Percentiles rank a stretch among this genome's conserved stretches.
phyloP scores from a whole-genome alignment of 2,113 vertebrate species.

The Talpa occidentalis region DNA sequence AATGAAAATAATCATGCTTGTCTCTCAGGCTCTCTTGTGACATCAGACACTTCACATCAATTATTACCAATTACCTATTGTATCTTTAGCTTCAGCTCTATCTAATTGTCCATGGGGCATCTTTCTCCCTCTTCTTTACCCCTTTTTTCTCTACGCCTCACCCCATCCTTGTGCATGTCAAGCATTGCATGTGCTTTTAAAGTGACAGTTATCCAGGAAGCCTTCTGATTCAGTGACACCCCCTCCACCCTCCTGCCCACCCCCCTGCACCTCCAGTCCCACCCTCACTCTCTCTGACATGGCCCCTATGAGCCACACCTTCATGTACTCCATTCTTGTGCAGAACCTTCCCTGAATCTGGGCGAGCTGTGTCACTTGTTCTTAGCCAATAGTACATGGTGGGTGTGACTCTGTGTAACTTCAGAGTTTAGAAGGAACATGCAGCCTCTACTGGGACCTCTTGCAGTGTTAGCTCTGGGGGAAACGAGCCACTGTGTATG shows the following conservation, averaged over 20 bases:
- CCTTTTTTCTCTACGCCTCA: not conserved
- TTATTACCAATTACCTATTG: not conserved
- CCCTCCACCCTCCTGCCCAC: too few species aligned
- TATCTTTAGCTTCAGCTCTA: not conserved
- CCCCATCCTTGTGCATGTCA: not conserved
- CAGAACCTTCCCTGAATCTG: not conserved
- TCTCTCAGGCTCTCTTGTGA: not conserved
- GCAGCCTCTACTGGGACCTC: not conserved
- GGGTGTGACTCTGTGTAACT: not conserved
- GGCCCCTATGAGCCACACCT: not conserved
- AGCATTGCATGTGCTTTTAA: not conserved
- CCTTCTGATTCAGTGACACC: not conserved
- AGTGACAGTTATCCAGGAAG: not conserved
- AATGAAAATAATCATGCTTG: not conserved
- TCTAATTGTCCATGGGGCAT: not conserved
- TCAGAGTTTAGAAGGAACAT: not conserved
- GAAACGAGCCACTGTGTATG: not conserved
- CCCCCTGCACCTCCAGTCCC: not conserved
- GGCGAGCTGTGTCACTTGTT: not conserved
- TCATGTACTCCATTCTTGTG: not conserved
- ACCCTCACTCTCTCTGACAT: not conserved
- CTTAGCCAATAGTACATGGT: not conserved
- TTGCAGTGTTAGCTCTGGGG: not conserved
- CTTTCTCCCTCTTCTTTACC: not conserved
- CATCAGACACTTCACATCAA: not conserved